Conservation (phyloP, 2,888 invertebrate genomes). For the Nomada hirtipes region DNA sequence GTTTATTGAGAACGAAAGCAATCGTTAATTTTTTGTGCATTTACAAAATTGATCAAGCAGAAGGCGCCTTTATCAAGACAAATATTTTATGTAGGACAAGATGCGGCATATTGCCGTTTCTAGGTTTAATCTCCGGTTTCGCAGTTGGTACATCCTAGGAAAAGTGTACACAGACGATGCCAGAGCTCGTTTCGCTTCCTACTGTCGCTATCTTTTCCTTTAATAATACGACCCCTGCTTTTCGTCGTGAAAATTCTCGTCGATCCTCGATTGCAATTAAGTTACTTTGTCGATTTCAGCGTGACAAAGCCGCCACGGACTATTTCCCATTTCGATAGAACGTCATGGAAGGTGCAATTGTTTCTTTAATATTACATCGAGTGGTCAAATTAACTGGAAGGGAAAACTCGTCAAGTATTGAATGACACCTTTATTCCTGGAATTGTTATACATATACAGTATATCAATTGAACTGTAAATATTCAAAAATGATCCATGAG, state of each 20-base stretch:
- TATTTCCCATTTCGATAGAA: conserved; percentile 4
- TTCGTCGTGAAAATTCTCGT: conserved; percentile 15
- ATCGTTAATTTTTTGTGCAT: conserved; percentile 6
- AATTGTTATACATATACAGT: no score
- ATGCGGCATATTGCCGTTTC: conserved; percentile 25
- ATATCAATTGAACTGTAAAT: no score
- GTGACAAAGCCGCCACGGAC: neutral
- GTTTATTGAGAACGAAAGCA: neutral
- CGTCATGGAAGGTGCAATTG: neutral
- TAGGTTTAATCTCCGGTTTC: conserved; percentile 52
- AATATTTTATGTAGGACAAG: conserved; percentile 23
- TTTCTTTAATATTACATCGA: neutral
- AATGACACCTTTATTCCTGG: neutral
- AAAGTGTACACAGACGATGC: conserved; percentile 23
- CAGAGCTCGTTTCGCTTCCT: conserved; percentile 28
- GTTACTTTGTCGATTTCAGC: conserved; percentile 2
- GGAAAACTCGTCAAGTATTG: no score
- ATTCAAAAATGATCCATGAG: no score
- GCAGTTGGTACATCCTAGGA: conserved; percentile 20
- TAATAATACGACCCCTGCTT: conserved; percentile 19
- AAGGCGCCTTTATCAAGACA: conserved; percentile 8
- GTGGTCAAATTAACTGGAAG: neutral
- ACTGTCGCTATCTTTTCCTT: conserved; percentile 31
- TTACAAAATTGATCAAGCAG: neutral
- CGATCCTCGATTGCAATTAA: conserved; percentile 42